A percentile compares a stretch with the other conserved stretches of the same genome.
These are phyloP conservation scores for Calliphora vomitoria DNA, from an alignment of 2,888 invertebrate genomes.

Conservation along the genomic window DNA sequence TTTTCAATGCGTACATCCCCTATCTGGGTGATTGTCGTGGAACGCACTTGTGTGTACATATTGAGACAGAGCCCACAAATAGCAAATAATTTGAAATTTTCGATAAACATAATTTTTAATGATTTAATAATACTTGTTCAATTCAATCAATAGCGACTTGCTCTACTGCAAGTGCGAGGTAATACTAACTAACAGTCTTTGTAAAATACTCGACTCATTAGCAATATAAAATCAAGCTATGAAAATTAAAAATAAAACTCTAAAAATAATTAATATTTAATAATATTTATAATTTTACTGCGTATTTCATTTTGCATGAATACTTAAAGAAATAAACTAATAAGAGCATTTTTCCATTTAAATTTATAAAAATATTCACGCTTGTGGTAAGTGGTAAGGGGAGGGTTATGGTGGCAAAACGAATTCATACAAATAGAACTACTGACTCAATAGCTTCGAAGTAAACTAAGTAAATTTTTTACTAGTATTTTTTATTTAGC, in stretches of 20 bases:
- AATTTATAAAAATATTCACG: too few relatives aligned
- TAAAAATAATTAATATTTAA: slow-evolving; percentile 8
- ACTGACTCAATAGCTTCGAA: background rate
- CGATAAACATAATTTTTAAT: background rate
- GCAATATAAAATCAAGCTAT: background rate
- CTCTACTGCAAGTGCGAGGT: background rate
- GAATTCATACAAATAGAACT: background rate
- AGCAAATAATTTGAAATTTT: background rate
- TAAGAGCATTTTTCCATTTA: too few relatives aligned
- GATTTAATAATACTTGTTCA: background rate
- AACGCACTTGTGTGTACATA: background rate
- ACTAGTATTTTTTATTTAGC: background rate
- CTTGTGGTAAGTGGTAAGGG: too few relatives aligned
- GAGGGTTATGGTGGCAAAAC: too few relatives aligned
- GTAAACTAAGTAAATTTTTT: background rate
- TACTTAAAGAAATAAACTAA: background rate
- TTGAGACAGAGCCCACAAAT: background rate
- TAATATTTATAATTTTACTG: background rate
- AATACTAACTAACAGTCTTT: background rate
- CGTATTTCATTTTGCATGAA: background rate
- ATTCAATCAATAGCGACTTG: background rate
- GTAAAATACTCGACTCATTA: background rate
- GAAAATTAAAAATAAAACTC: background rate
- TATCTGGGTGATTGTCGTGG: background rate
- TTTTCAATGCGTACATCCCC: background rate